Conservation (phyloP, 2,113 vertebrate genomes). For the Colinus virginianus region DNA sequence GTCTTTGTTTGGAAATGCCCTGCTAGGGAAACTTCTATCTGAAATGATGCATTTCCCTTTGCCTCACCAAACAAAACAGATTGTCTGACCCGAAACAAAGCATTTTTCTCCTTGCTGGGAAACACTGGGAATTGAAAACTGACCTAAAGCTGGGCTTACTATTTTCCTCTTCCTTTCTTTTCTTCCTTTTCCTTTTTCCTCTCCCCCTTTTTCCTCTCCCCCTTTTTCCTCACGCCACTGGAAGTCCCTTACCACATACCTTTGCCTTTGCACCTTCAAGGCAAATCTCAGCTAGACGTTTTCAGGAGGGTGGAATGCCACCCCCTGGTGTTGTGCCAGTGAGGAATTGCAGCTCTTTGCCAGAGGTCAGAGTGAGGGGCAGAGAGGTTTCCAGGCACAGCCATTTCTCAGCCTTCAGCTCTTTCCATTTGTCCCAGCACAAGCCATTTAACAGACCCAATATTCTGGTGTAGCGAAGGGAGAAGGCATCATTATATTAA, state of each 20-base stretch:
- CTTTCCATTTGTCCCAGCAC: neutral
- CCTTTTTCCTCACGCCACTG: neutral
- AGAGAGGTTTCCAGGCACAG: neutral
- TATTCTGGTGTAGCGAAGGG: slow-evolving; percentile 69
- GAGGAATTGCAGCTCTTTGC: no score
- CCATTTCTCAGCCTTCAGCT: slow-evolving; percentile 42
- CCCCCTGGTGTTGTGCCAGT: no score
- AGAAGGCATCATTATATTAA: slow-evolving; percentile 74
- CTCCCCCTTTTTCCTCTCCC: no score
- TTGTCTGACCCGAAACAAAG: neutral
- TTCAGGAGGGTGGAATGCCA: neutral
- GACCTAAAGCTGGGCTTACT: neutral
- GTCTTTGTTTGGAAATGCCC: slow-evolving; percentile 21
- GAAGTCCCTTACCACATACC: neutral
- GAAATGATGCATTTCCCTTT: slow-evolving; percentile 25
- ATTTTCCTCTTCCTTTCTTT: neutral
- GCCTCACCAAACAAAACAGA: slow-evolving; percentile 13
- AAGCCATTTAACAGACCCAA: slow-evolving; percentile 51
- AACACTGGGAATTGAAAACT: neutral
- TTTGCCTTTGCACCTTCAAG: neutral
- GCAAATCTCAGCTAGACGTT: neutral
- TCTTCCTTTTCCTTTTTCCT: no score
- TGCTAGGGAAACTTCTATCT: neutral
- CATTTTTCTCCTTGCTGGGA: neutral
- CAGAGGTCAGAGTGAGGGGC: neutral